Evolutionary conservation across 2,888 invertebrate species (phyloP), one percentile per base, ranked within the genome.

Genomic region (Eulithis prunata): DNA sequence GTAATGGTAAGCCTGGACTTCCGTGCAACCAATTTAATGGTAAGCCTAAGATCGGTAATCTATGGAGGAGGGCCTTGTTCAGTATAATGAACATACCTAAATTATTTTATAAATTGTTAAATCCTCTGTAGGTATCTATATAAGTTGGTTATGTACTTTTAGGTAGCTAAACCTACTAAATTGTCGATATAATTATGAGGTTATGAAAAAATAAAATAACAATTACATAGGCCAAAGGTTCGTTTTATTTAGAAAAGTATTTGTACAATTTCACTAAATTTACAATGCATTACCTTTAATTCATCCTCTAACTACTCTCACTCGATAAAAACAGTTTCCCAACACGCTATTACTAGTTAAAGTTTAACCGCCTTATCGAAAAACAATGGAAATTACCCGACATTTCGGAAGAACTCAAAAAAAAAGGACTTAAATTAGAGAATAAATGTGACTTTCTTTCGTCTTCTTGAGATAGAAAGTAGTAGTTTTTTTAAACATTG

Each of bases 221-320:
- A 68, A 52, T 63, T 88, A 87, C 88, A 88, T 92, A 92, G 92
- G 92, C 92, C 92, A 91, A 91, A 91, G 88, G 91, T 90, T 90
- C 85, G 75, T 88, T 90, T 92, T 92, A 91, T 90, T 91, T 91
- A 91, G 88, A 91, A 92, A 92, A 89, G 87, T 90, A 87, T 82
- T 91, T 92, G 86, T 91, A 91, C 92, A 91, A 87, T 88, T 49
- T 87, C 78, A 89, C 89, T 90, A 89, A 60, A 79, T 81, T 71
- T 83, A 84, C 78, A 81, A 78, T 76, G 75, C 75, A 68, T 73
- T 73, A 74, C 66, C 63, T 57, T 73, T 69, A 71, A 62, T 69
- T 71, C 66, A 41, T 62, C 68, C 54, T 66, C 73, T 74, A 79
- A 78, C 78, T 80, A 77, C 70, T 76, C 79, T 86, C 88, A 88